Conservation (phyloP, 1,140 invertebrate genomes). For the Aporrectodea caliginosa region DNA sequence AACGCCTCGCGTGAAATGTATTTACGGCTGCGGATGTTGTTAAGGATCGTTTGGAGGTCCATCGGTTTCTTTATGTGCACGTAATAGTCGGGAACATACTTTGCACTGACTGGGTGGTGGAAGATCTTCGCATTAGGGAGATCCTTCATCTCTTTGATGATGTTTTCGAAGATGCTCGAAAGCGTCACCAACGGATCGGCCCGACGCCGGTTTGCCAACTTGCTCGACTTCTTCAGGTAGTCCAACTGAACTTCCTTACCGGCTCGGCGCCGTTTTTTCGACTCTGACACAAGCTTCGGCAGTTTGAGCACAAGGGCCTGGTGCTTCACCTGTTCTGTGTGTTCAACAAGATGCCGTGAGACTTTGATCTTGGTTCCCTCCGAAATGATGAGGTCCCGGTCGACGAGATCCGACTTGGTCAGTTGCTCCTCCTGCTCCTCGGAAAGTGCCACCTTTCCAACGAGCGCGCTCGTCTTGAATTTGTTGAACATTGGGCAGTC, state of each 20-base stretch:
- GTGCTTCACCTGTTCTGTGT: slow-evolving; percentile 39
- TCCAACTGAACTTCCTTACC: slow-evolving; percentile 76
- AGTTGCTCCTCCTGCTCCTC: slow-evolving; percentile 59
- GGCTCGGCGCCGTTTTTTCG: slow-evolving; percentile 64
- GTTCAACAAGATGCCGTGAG: slow-evolving; percentile 40
- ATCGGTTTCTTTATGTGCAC: slow-evolving; percentile 87
- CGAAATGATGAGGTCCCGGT: slow-evolving; percentile 37
- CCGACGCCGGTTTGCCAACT: slow-evolving; percentile 83
- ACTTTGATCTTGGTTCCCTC: slow-evolving; percentile 34
- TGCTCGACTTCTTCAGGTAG: slow-evolving; percentile 82
- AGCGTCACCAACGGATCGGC: slow-evolving; percentile 95
- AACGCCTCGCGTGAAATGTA: slow-evolving; percentile 93
- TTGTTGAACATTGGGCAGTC: slow-evolving; percentile 82
- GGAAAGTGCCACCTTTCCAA: slow-evolving; percentile 33
- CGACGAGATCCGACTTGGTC: slow-evolving; percentile 58
- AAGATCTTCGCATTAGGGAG: slow-evolving; percentile 86
- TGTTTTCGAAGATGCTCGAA: slow-evolving; percentile 84
- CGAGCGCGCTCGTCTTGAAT: slow-evolving; percentile 3
- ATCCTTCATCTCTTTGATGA: slow-evolving; percentile 88
- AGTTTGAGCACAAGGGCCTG: slow-evolving; percentile 76
- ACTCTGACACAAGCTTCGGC: slow-evolving; percentile 67
- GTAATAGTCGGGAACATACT: slow-evolving; percentile 89
- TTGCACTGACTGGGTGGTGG: slow-evolving; percentile 88
- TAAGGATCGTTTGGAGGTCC: slow-evolving; percentile 92
- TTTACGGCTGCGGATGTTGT: slow-evolving; percentile 80